Evolutionary conservation across 2,113 vertebrate genomes (phyloP).

Genomic region (Ciconia stormi): DNA sequence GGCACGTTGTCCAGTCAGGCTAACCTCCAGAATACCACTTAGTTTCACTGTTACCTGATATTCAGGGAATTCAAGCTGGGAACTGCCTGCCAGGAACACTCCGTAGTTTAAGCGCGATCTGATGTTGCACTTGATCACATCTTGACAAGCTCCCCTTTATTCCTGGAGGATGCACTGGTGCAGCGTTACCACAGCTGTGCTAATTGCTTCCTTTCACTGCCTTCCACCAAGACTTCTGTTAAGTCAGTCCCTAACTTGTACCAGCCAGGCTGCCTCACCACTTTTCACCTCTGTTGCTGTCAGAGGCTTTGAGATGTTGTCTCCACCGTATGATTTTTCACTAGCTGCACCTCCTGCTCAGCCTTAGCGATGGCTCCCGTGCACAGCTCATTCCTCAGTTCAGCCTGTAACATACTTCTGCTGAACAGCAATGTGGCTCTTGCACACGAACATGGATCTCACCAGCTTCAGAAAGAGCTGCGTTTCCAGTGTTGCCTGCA

Average conservation of each 20-base stretch:
- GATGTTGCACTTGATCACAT: background rate
- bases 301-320: background rate
- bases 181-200: fast-evolving
- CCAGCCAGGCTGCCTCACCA: background rate
- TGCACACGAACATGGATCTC: background rate
- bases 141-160: background rate
- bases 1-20: background rate
- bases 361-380: background rate
- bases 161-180: background rate
- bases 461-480: background rate
- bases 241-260: background rate
- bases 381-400: background rate
- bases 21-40: background rate
- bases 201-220: background rate
- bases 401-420: background rate
- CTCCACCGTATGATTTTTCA: background rate
- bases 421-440: background rate
- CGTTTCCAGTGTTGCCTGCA: background rate
- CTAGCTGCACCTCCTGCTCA: background rate
- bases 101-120: background rate
- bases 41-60: background rate
- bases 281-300: background rate
- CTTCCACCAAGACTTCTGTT: background rate
- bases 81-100: background rate
- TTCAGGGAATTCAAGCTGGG: background rate